Evolutionary conservation across 2,888 invertebrate genomes (phyloP).

Genomic region (Matsumyia berberina): DNA sequence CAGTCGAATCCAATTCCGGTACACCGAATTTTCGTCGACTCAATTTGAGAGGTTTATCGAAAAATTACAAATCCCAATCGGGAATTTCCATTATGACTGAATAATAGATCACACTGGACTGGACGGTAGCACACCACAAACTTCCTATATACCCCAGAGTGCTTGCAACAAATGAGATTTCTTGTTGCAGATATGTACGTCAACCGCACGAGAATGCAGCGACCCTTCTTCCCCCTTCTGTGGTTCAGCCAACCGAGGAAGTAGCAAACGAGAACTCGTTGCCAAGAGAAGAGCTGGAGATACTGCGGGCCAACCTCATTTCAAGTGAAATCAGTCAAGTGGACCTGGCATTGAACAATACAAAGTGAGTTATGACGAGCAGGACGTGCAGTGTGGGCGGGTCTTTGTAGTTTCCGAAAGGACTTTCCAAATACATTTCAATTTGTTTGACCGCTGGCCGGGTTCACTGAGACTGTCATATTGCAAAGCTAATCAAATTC

Average conservation of each 20-base stretch:
- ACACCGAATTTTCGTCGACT: constrained; percentile 56
- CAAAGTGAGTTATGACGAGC: constrained; percentile 8
- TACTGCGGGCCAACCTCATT: constrained; percentile 35
- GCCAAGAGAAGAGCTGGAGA: constrained; percentile 41
- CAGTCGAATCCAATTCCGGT: constrained; percentile 56
- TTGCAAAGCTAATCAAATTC: constrained; percentile 58
- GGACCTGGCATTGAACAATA: constrained; percentile 33
- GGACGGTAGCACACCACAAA: constrained; percentile 39
- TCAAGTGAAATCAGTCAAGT: constrained; percentile 55
- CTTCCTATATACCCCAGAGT: constrained; percentile 15
- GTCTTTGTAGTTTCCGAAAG: constrained; percentile 41
- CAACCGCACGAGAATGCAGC: constrained; percentile 59
- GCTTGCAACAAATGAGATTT: constrained; percentile 64
- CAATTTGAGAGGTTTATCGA: constrained; percentile 66
- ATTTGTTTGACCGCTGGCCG: constrained; percentile 45
- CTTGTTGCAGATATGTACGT: constrained; percentile 65
- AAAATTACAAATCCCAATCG: constrained; percentile 65
- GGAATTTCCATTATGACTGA: constrained; percentile 66
- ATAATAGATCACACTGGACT: constrained; percentile 60
- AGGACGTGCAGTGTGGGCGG: neutral
- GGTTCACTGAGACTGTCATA: constrained; percentile 8
- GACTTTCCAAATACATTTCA: constrained; percentile 57
- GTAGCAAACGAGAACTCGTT: constrained; percentile 33
- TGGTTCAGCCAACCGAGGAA: constrained; percentile 53
- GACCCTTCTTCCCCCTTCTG: neutral